Evolutionary conservation across 1,140 invertebrate genomes (phyloP).

Genomic region (Pemphigus obesinymphae): DNA sequence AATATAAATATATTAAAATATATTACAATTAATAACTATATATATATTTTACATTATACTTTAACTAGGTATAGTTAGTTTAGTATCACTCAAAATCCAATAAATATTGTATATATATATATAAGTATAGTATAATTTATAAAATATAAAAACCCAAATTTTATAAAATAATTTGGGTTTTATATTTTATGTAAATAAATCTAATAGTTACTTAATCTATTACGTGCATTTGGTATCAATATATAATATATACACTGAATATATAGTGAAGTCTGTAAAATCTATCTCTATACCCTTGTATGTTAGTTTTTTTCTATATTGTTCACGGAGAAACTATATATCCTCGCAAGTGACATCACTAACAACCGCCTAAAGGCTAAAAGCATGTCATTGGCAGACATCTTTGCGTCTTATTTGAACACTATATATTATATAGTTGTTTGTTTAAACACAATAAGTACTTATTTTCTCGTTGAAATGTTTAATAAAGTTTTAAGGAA

Average conservation of each 20-base stretch:
- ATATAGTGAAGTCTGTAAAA: not conserved
- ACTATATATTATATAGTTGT: too few relatives aligned
- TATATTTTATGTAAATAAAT: too few relatives aligned
- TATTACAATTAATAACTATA: too few relatives aligned
- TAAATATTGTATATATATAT: not conserved
- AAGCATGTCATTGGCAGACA: conserved; percentile 22
- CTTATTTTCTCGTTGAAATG: not conserved
- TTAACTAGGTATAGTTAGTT: too few relatives aligned
- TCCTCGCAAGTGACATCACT: not conserved
- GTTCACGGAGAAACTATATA: not conserved
- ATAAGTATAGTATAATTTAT: too few relatives aligned
- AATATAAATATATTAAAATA: too few relatives aligned
- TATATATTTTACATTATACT: too few relatives aligned
- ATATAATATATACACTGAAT: not conserved
- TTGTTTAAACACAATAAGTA: not conserved
- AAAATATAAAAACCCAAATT: too few relatives aligned
- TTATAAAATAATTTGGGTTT: too few relatives aligned
- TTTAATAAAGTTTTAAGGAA: not conserved
- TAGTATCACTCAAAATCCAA: too few relatives aligned
- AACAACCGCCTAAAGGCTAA: conserved; percentile 9
- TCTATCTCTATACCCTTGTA: not conserved
- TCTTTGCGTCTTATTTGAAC: conserved; percentile 7
- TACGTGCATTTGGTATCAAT: not conserved
- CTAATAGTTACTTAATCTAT: too few relatives aligned
- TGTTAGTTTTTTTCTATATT: conserved; percentile 6